Percentiles rank a stretch among this genome's conserved stretches.
Evolutionary conservation across 2,888 invertebrate species (phyloP).

Genomic region (Napeogenes inachia): DNA sequence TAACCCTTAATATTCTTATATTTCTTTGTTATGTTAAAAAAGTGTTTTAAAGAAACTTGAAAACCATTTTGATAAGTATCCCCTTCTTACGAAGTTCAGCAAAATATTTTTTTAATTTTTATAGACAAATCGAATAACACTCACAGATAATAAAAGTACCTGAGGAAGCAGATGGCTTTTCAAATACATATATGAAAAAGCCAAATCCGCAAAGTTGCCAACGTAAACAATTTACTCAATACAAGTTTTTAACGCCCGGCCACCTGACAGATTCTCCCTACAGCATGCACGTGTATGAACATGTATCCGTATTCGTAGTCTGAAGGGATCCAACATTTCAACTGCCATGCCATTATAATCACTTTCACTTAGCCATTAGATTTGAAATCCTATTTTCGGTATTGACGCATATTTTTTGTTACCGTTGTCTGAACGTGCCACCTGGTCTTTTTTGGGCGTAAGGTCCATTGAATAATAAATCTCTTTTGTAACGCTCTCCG

Average conservation of each 20-base stretch:
- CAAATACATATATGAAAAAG: constrained; percentile 28
- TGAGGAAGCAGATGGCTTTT: constrained; percentile 26
- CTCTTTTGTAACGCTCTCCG: constrained; percentile 54
- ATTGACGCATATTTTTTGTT: constrained; percentile 56
- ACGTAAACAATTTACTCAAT: constrained; percentile 46
- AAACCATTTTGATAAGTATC: too few species aligned
- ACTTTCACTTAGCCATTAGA: constrained; percentile 41
- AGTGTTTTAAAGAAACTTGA: too few species aligned
- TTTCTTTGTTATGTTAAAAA: too few species aligned
- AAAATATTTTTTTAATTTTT: too few species aligned
- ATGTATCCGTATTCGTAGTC: constrained; percentile 58
- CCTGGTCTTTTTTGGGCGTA: constrained; percentile 69
- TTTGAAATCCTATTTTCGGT: constrained; percentile 42
- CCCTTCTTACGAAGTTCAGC: too few species aligned
- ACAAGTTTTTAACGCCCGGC: constrained; percentile 41
- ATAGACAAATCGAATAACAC: too few species aligned
- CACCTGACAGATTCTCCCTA: constrained; percentile 64
- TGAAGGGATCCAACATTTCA: constrained; percentile 45
- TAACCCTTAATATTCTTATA: too few species aligned
- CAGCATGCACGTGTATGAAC: constrained; percentile 67
- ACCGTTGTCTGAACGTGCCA: constrained; percentile 62
- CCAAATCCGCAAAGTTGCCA: constrained; percentile 36
- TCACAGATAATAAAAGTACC: constrained; percentile 11
- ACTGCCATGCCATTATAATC: constrained; percentile 50
- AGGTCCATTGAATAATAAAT: constrained; percentile 64